These are phyloP conservation scores for Tetramorium alpestre DNA, from an alignment of 1,140 invertebrate genomes.

Conservation along the genomic window DNA sequence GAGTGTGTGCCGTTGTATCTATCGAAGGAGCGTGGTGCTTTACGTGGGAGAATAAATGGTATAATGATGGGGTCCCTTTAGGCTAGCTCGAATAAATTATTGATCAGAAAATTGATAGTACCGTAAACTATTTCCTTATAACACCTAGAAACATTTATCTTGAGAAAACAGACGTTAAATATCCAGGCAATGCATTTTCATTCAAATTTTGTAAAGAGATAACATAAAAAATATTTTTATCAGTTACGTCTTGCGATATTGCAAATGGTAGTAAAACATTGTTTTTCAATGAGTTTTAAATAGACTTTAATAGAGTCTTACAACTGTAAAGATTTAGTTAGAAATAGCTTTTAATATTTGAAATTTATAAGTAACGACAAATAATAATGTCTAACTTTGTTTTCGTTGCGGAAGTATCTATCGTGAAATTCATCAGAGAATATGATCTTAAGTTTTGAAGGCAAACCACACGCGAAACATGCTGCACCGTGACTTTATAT, in stretches of 20 bases:
- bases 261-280: background rate
- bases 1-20: constrained; percentile 14
- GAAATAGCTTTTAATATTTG: constrained; percentile 1
- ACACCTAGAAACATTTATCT: background rate
- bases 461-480: background rate
- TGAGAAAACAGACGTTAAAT: background rate
- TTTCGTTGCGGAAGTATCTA: background rate
- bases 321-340: background rate
- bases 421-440: constrained; percentile 22
- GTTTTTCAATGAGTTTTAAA: background rate
- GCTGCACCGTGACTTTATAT: constrained; percentile 6
- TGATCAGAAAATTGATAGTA: constrained; percentile 28
- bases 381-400: background rate
- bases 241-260: constrained; percentile 6
- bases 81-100: constrained; percentile 34
- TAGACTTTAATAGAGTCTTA: background rate
- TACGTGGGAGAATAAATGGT: constrained; percentile 41
- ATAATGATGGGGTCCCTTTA: constrained; percentile 33
- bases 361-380: constrained; percentile 17
- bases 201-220: background rate
- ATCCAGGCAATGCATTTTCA: background rate
- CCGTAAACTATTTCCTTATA: background rate
- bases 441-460: constrained; percentile 24
- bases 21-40: constrained; percentile 1
- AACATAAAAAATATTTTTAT: background rate